Evolutionary conservation across 2,888 invertebrate genomes (phyloP), one percentile per base, ranked within the genome.

Genomic region (Augochlorella aurata): DNA sequence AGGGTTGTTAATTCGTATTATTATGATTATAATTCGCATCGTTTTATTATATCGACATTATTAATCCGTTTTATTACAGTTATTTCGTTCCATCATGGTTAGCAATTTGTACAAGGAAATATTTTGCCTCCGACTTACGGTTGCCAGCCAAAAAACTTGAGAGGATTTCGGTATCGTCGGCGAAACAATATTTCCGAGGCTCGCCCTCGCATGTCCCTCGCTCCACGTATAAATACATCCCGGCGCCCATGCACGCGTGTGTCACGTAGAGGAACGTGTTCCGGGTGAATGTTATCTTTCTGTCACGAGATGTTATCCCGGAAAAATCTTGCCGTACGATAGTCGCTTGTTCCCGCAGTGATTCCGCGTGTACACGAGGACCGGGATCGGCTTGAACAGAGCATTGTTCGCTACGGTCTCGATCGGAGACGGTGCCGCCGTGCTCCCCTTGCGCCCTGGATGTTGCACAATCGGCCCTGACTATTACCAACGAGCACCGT

Each of bases 271-370:
- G 45, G 63, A 52, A 52, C 49, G 58, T n/a, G 54, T 77, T 81
- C 70, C 54, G 71, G 54, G 14, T 66, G 77, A 74, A 77, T 82
- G 82, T 82, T 81, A 81, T 82, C 82, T 77, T 81, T 77, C 73
- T 81, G 77, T 77, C 82, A 74, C 73, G 73, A 74, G 72, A 81
- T 70, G 82, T 82, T 81, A 79, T 82, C 82, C 81, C 72, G 50
- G 82, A 63, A 82, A 82, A 81, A 76, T 76, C 81, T 79, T 74
- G 70, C 52, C 16, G 66, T 18, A 16, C 70, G 79, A 74, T 74
- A 66, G 69, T 67, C 66, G 58, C 74, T 52, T 47, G 58, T 79
- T 50, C 4, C 61, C 18, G 50, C 47, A 29, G 67, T 66, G 79
- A 81, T 81, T 81, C 71, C 70, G 29, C 24, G 44, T 16, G 73